Conservation (phyloP, 2,113 vertebrate species). For the Solea senegalensis region DNA sequence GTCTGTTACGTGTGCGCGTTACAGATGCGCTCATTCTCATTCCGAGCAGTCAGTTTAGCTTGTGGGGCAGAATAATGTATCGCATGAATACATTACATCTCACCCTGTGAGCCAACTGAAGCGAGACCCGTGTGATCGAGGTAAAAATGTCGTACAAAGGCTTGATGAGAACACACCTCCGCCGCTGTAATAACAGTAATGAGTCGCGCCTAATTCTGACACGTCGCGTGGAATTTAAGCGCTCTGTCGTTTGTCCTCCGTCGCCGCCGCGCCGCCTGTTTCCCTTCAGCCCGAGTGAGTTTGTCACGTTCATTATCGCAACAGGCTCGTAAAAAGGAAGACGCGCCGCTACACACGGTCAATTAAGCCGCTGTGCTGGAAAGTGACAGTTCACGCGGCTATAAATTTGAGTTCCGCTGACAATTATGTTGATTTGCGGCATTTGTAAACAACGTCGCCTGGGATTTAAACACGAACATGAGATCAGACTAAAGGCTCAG, state of each 20-base stretch:
- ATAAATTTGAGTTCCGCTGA: conserved; percentile 3
- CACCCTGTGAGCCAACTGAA: conserved; percentile 13
- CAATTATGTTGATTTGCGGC: conserved; percentile 22
- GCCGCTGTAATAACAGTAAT: neutral
- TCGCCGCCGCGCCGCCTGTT: neutral
- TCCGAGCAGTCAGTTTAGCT: neutral
- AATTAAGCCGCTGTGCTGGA: conserved; percentile 9
- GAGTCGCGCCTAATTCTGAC: neutral
- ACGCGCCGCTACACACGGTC: neutral
- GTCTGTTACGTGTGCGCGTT: conserved; percentile 28
- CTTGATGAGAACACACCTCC: neutral
- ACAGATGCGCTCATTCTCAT: conserved; percentile 12
- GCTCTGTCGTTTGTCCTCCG: conserved; percentile 9
- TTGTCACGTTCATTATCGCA: conserved; percentile 22
- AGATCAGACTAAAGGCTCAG: too few relatives aligned
- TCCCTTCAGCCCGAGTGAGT: conserved; percentile 12
- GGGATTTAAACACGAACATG: too few relatives aligned
- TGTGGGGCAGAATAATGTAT: conserved; percentile 12
- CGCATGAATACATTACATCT: conserved; percentile 18
- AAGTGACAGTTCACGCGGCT: neutral
- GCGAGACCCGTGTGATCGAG: neutral
- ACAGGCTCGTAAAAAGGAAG: neutral
- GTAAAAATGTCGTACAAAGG: neutral
- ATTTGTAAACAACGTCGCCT: neutral
- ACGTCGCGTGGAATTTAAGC: neutral